These are phyloP conservation scores for Orthonevra nobilis DNA, from an alignment of 2,888 invertebrate species.

Conservation along the genomic window DNA sequence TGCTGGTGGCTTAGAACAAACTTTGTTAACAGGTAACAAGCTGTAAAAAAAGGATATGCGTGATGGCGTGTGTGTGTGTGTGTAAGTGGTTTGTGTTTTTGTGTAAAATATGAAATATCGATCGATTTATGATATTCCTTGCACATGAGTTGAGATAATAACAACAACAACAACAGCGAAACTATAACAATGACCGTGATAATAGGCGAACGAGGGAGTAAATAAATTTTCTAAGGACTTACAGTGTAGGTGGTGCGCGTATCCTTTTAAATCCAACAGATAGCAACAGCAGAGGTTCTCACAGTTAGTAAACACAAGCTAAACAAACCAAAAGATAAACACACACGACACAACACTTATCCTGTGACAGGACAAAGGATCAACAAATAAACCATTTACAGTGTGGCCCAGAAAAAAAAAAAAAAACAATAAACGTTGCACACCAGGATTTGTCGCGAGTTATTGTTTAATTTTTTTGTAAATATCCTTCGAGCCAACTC, in stretches of 20 bases:
- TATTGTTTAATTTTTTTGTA: conserved; percentile 55
- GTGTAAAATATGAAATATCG: conserved; percentile 60
- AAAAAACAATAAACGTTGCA: background rate
- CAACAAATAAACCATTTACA: conserved; percentile 45
- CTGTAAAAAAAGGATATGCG: conserved; percentile 39
- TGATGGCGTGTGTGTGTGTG: no score
- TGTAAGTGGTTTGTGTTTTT: no score
- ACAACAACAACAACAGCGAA: no score
- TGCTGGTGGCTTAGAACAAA: background rate
- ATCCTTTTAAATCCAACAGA: conserved; percentile 50
- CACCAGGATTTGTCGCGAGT: conserved; percentile 33
- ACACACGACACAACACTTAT: conserved; percentile 45
- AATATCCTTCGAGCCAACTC: conserved; percentile 39
- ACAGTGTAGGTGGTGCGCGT: conserved; percentile 14
- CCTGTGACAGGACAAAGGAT: conserved; percentile 30
- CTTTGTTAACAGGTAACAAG: conserved; percentile 62
- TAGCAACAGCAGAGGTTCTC: background rate
- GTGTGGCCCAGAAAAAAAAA: background rate
- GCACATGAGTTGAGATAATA: no score
- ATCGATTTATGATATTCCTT: conserved; percentile 60
- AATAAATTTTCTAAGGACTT: conserved; percentile 49
- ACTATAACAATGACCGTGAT: no score
- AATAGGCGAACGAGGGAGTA: no score
- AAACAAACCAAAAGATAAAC: conserved; percentile 41
- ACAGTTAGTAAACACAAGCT: conserved; percentile 18